Percentiles rank a stretch among this genome's conserved stretches.
Conservation (phyloP, 2,888 invertebrate species). For the Agriopis leucophaearia region DNA sequence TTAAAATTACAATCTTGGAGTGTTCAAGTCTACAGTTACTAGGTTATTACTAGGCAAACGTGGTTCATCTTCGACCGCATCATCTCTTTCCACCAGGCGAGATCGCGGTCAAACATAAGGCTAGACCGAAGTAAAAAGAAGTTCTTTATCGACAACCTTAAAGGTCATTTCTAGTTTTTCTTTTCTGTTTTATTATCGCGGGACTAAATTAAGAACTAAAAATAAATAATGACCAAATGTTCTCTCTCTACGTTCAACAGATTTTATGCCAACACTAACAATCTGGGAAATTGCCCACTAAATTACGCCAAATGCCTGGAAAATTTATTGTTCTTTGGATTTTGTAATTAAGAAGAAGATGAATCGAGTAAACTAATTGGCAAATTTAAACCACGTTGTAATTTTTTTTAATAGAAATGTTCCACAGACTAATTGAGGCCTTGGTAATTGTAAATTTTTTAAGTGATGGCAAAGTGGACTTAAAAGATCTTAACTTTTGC, state of each 20-base stretch:
- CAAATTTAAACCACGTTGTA: slow-evolving; percentile 29
- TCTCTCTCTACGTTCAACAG: slow-evolving; percentile 21
- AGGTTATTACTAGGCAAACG: too few species aligned
- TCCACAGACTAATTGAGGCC: slow-evolving; percentile 16
- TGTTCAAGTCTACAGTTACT: too few species aligned
- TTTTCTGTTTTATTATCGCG: slow-evolving; percentile 9
- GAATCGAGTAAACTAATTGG: slow-evolving; percentile 42
- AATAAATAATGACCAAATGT: slow-evolving; percentile 30
- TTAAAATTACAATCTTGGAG: too few species aligned
- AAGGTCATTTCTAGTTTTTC: slow-evolving; percentile 8
- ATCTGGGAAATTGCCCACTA: slow-evolving; percentile 54
- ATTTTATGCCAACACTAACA: slow-evolving; percentile 36
- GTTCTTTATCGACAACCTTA: too few species aligned
- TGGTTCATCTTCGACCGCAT: too few species aligned
- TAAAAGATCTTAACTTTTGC: too few species aligned
- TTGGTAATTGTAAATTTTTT: slow-evolving; percentile 5
- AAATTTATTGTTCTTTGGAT: slow-evolving; percentile 56
- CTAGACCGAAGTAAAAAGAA: too few species aligned
- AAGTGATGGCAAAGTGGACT: neutral
- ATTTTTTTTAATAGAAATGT: slow-evolving; percentile 27
- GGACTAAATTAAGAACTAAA: slow-evolving; percentile 29
- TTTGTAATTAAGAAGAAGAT: slow-evolving; percentile 54
- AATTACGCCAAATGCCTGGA: slow-evolving; percentile 54
- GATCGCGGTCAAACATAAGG: too few species aligned
- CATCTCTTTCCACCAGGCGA: too few species aligned